These are phyloP conservation scores for Oncorhynchus mykiss DNA, from an alignment of 2,113 vertebrate species.

Conservation along the genomic window DNA sequence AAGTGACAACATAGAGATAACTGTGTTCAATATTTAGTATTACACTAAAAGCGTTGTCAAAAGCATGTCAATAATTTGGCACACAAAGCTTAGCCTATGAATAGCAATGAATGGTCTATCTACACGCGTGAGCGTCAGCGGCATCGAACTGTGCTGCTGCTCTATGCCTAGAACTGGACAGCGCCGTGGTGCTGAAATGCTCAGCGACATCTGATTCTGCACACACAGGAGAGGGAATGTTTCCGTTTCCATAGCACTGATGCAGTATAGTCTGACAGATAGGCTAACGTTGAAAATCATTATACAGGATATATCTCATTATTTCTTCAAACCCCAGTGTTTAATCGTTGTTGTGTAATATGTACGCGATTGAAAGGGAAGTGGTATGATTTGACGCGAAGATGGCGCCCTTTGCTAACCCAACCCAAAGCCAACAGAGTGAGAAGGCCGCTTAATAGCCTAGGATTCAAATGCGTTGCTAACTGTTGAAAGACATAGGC, in stretches of 20 bases:
- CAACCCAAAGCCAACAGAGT: conserved; percentile 66
- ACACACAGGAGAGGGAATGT: conserved; percentile 29
- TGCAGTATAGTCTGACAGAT: conserved; percentile 13
- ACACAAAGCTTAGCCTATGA: not conserved
- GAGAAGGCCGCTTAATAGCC: conserved; percentile 41
- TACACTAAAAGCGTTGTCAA: not conserved
- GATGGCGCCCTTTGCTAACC: conserved; percentile 86
- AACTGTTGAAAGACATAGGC: not conserved
- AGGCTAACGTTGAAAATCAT: conserved; percentile 37
- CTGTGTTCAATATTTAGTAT: not conserved
- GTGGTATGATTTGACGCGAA: conserved; percentile 74
- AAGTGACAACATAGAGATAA: not conserved
- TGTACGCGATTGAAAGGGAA: conserved; percentile 44
- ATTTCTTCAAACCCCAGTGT: conserved; percentile 36
- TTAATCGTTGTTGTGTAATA: not conserved
- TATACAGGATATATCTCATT: conserved; percentile 60
- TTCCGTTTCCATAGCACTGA: not conserved
- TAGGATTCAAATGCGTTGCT: conserved; percentile 15
- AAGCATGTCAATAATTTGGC: not conserved
- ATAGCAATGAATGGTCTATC: not conserved
- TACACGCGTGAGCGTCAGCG: not conserved
- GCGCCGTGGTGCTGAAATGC: conserved; percentile 82
- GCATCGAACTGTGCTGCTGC: conserved; percentile 6
- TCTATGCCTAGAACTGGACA: conserved; percentile 76
- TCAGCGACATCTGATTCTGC: conserved; percentile 58